Percentiles rank a stretch among this genome's conserved stretches.
These are phyloP conservation scores for Agonopterix arenella DNA, from an alignment of 2,888 invertebrate species.

Conservation along the genomic window DNA sequence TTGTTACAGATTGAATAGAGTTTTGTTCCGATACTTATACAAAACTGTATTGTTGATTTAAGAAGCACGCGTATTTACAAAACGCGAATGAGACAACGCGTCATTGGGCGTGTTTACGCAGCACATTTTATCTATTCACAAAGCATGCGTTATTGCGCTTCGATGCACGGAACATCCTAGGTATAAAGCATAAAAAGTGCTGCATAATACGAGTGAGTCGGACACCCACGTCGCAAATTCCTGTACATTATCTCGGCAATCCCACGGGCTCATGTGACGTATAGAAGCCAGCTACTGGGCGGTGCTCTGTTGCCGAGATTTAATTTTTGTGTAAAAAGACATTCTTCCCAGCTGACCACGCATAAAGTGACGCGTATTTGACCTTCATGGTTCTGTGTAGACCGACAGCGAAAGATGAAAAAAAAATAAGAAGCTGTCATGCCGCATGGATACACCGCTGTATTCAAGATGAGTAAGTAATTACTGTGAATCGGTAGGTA, in stretches of 20 bases:
- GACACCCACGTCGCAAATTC: constrained; percentile 70
- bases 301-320: constrained; percentile 42
- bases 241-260: constrained; percentile 50
- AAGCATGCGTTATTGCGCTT: constrained; percentile 52
- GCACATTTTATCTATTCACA: constrained; percentile 49
- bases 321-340: constrained; percentile 43
- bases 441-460: no score
- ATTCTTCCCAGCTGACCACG: constrained; percentile 50
- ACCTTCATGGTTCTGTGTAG: no score
- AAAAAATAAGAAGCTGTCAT: no score
- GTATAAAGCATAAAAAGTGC: constrained; percentile 50
- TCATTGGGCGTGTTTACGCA: constrained; percentile 47
- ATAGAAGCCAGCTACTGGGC: constrained; percentile 60
- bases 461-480: no score
- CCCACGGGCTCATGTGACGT: constrained; percentile 67
- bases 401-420: no score
- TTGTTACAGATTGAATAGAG: no score
- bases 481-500: no score
- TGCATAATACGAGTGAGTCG: constrained; percentile 51
- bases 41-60: constrained; percentile 1
- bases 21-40: background rate
- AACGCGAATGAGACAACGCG: constrained; percentile 28
- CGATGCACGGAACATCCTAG: constrained; percentile 37
- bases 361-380: constrained; percentile 20
- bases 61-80: constrained; percentile 23